Evolutionary conservation across 2,797 vertebrate species (phyloP).

Genomic region (Tragopan temminckii): DNA sequence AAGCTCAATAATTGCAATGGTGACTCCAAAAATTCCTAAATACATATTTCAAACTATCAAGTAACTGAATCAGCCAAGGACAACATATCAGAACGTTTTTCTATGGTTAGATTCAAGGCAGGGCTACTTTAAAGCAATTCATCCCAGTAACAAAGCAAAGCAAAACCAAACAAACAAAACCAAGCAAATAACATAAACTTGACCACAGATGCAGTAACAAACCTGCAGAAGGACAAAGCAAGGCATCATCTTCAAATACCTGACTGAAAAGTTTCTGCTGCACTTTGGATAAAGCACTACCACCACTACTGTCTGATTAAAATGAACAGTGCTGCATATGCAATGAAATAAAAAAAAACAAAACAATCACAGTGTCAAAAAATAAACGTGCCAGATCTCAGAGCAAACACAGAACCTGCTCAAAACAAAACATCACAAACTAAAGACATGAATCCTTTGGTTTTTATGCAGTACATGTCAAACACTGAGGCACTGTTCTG

Average conservation of each 20-base stretch:
- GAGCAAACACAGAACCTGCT: background rate
- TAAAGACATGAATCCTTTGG: background rate
- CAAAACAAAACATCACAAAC: background rate
- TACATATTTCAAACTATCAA: background rate
- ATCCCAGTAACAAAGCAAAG: background rate
- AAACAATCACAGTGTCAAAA: background rate
- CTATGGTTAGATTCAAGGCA: background rate
- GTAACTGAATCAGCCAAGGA: background rate
- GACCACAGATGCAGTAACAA: background rate
- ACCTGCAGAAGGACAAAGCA: background rate
- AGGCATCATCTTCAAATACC: background rate
- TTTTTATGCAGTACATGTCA: background rate
- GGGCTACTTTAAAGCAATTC: background rate
- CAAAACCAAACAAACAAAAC: background rate
- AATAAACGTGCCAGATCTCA: background rate
- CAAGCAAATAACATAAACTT: background rate
- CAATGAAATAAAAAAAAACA: background rate
- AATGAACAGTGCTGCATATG: background rate
- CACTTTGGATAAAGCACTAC: background rate
- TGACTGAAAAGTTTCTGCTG: background rate
- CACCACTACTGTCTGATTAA: background rate
- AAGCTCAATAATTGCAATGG: background rate
- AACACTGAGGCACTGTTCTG: background rate
- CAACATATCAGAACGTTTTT: background rate
- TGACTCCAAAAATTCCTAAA: background rate